These are phyloP conservation scores for Papilio protenor DNA, from an alignment of 2,888 invertebrate species.

Conservation along the genomic window DNA sequence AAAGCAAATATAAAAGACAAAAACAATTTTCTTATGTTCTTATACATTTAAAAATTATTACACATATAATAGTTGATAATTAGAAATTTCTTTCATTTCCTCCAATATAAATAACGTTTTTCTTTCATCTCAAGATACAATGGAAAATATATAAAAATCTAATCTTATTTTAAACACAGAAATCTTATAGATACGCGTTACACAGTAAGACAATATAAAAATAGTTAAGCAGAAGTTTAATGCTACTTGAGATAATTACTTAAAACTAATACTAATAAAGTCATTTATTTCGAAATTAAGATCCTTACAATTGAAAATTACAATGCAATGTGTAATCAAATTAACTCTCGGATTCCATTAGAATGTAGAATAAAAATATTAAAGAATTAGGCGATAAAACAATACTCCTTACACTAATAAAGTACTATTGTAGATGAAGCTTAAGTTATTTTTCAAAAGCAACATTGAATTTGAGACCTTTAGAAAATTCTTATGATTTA, in stretches of 20 bases:
- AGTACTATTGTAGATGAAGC: not conserved
- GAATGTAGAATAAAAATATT: not conserved
- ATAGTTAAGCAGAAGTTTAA: slow-evolving; percentile 41
- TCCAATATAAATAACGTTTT: not conserved
- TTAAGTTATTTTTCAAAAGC: not conserved
- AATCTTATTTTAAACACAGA: slow-evolving; percentile 10
- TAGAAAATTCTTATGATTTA: not conserved
- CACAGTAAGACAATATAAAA: slow-evolving; percentile 39
- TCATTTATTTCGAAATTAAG: not conserved
- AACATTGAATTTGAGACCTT: not conserved
- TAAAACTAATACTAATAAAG: not conserved
- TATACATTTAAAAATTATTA: not conserved
- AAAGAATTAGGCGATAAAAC: not conserved
- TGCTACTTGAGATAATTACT: slow-evolving; percentile 11
- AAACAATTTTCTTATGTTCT: not conserved
- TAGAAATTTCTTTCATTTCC: not conserved
- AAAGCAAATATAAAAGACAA: not conserved
- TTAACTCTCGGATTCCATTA: not conserved
- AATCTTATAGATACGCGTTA: not conserved
- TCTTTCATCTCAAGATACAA: not conserved
- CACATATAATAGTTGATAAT: not conserved
- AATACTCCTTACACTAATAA: not conserved
- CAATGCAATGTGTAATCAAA: not conserved
- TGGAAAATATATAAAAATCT: slow-evolving; percentile 2
- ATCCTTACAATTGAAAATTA: not conserved